Conservation (phyloP, 2,888 invertebrate species). For the Andrena bicolor region DNA sequence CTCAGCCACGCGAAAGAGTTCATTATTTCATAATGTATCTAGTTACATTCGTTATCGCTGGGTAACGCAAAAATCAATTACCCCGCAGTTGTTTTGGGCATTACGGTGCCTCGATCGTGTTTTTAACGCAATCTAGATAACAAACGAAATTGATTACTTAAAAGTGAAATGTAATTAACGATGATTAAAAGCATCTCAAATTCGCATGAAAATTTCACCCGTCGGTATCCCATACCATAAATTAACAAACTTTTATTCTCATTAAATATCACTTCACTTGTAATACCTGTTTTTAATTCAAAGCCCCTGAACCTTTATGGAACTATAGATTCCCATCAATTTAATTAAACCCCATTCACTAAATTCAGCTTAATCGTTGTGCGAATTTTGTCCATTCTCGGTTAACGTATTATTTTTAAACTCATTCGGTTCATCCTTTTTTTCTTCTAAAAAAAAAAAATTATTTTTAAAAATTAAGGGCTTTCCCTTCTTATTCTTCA, state of each 20-base stretch:
- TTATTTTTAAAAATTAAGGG: background rate
- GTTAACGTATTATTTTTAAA: background rate
- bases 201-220: background rate
- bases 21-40: conserved; percentile 43
- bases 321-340: conserved; percentile 10
- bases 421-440: background rate
- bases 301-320: background rate
- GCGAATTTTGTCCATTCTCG: background rate
- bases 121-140: conserved; percentile 7
- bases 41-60: conserved; percentile 45
- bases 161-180: conserved; percentile 6
- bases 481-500: background rate
- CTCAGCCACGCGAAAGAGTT: conserved; percentile 21
- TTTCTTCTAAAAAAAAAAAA: background rate
- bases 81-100: background rate
- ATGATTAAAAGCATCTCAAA: background rate
- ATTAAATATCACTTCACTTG: background rate
- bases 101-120: background rate
- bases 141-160: conserved; percentile 22
- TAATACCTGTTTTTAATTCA: background rate
- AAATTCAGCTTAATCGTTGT: conserved; percentile 8
- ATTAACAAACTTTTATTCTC: background rate
- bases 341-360: conserved; percentile 16
- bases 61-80: conserved; percentile 34
- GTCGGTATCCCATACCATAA: background rate